Evolutionary conservation across 2,888 invertebrate species (phyloP).

Genomic region (Blomia tropicalis): DNA sequence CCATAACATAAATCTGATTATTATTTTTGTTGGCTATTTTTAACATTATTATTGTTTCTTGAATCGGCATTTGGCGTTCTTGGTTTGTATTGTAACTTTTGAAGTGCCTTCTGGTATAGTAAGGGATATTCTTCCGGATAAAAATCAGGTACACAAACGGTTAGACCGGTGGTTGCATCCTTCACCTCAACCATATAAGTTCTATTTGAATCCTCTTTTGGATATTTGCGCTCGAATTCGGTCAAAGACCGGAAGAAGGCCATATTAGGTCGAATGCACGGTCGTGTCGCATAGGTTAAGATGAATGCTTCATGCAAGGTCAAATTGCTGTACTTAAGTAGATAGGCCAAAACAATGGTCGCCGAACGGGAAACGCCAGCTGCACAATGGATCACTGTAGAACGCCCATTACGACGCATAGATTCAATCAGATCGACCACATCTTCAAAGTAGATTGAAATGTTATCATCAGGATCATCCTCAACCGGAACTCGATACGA

Average conservation of each 20-base stretch:
- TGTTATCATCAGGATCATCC: background rate
- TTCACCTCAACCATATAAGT: too few relatives aligned
- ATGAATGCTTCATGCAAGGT: background rate
- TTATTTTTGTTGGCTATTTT: too few relatives aligned
- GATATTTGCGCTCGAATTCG: background rate
- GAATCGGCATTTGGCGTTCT: too few relatives aligned
- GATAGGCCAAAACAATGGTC: background rate
- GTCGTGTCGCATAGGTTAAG: background rate
- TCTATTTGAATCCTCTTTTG: too few relatives aligned
- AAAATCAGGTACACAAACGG: background rate
- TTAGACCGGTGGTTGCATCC: too few relatives aligned
- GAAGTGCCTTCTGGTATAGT: too few relatives aligned
- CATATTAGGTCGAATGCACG: background rate
- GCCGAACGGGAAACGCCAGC: background rate
- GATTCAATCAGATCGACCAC: background rate
- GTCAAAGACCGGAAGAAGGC: background rate
- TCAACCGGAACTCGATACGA: background rate
- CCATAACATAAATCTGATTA: too few relatives aligned
- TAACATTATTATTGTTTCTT: too few relatives aligned
- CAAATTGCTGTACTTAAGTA: background rate
- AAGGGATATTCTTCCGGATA: background rate
- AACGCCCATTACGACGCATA: background rate
- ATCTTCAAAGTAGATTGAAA: background rate
- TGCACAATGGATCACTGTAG: background rate
- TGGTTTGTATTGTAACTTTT: too few relatives aligned